Evolutionary conservation across 2,888 invertebrate species (phyloP), one percentile per base, ranked within the genome.

Genomic region (Cheilosia urbana): DNA sequence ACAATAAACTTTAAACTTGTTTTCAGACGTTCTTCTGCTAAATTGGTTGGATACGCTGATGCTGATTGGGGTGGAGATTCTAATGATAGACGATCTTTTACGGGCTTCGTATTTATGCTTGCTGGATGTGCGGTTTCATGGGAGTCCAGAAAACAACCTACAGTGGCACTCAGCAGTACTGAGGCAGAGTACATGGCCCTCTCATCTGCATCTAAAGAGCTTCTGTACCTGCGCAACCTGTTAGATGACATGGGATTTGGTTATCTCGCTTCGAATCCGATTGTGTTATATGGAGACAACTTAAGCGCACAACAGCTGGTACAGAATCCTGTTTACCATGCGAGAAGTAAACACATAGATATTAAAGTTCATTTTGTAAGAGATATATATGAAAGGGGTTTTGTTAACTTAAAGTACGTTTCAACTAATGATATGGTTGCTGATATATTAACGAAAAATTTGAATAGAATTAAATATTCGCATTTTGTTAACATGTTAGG

Each of bases 21-120:
- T 55, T 84, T 47, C 42, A 62, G 57, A 34, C 79, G 75, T 40
- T 69, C 78, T 21, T 69, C 58, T 0, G 13, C 53, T 9, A 13
- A 45, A 4, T 40, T 78, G 24, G 4, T 17, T 13, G 62, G 71
- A 5, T 83, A 62, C 21, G 68, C 78, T n/a, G 83, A 84, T 57
- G 78, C 69, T 13, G 83, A 84, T 21, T 84, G 73, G 75, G 68
- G 62, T 40, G 68, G 63, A n/a, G 53, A 42, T 21, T 4, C n/a
- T 15, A 55, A 68, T 27, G 78, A 83, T 37, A 47, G 68, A 42
- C 77, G 30, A 21, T 83, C 82, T 9, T 82, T 60, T 55, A 72
- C 60, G 4, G 66, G 45, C 15, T 55, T 51, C 30, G 60, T 55
- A 19, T 83, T 72, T 34, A n/a, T 77, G 4, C 11, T 72, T n/a